phyloP scores from a whole-genome alignment of 2,888 invertebrate species.

The Fragum fragum region DNA sequence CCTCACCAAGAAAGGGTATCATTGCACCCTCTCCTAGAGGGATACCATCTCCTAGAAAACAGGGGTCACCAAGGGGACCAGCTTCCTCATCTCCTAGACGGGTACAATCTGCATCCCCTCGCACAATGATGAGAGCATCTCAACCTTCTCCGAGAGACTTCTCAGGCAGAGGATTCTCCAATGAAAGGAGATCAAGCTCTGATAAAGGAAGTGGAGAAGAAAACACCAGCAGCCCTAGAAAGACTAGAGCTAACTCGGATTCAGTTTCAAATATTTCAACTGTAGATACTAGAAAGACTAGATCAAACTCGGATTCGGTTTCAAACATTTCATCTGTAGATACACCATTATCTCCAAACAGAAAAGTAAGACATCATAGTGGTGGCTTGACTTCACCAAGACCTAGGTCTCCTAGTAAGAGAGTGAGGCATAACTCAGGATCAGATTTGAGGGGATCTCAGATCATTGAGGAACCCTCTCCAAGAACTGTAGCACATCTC shows the following conservation, averaged over 20 bases:
- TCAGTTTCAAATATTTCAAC: not conserved
- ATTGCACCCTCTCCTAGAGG: conserved; percentile 58
- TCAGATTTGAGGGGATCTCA: conserved; percentile 30
- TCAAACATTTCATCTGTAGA: not conserved
- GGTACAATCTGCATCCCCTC: conserved; percentile 24
- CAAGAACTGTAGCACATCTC: conserved; percentile 1
- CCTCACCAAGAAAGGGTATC: conserved; percentile 49
- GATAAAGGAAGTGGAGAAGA: conserved; percentile 16
- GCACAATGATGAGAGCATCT: conserved; percentile 26
- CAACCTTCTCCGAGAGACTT: conserved; percentile 46
- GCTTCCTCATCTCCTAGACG: conserved; percentile 10
- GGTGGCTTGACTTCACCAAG: conserved; percentile 45
- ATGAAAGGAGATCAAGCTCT: conserved; percentile 1
- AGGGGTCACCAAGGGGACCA: conserved; percentile 50
- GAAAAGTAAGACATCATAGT: conserved; percentile 34
- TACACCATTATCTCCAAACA: conserved; percentile 7
- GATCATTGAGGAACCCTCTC: conserved; percentile 46
- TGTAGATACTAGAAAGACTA: not conserved
- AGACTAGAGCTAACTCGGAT: not conserved
- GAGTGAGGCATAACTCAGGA: not conserved
- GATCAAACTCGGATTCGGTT: not conserved
- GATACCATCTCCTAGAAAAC: conserved; percentile 43
- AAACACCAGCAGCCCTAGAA: not conserved
- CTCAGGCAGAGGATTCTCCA: not conserved
- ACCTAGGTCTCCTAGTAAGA: conserved; percentile 39